phyloP scores from a whole-genome alignment of 2,888 invertebrate genomes.

The Spialia ferax region DNA sequence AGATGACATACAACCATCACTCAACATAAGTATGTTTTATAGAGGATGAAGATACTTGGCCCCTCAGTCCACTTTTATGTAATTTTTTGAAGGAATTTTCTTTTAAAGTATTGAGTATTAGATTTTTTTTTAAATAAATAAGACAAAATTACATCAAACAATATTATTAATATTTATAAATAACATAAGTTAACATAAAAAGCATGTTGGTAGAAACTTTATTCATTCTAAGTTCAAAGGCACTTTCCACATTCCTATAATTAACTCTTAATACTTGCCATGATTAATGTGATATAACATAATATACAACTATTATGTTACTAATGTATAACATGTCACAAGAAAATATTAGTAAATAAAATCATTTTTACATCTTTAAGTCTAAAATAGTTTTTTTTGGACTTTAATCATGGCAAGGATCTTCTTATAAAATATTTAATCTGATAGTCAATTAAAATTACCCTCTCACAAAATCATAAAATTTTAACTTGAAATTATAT shows the following conservation, averaged over 20 bases:
- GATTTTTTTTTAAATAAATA: slow-evolving; percentile 53
- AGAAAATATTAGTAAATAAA: slow-evolving; percentile 45
- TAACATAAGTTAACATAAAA: slow-evolving; percentile 86
- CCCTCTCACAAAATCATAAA: slow-evolving; percentile 70
- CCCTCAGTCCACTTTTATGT: background rate
- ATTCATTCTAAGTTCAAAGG: slow-evolving; percentile 84
- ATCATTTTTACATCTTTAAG: slow-evolving; percentile 44
- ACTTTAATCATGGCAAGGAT: slow-evolving; percentile 60
- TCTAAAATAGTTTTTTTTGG: slow-evolving; percentile 41
- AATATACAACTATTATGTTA: slow-evolving; percentile 46
- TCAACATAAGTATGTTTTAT: background rate
- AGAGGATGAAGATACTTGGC: slow-evolving; percentile 5
- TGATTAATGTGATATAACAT: slow-evolving; percentile 59
- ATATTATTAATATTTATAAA: slow-evolving; percentile 85
- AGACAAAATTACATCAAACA: slow-evolving; percentile 79
- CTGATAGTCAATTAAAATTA: slow-evolving; percentile 76
- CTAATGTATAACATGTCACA: slow-evolving; percentile 44
- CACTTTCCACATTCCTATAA: slow-evolving; percentile 84
- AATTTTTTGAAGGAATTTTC: background rate
- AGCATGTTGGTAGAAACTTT: slow-evolving; percentile 86
- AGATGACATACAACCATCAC: too few species aligned
- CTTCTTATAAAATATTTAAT: slow-evolving; percentile 57
- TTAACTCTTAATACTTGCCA: slow-evolving; percentile 74
- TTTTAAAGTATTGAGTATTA: slow-evolving; percentile 7
- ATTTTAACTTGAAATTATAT: slow-evolving; percentile 47